phyloP scores from a whole-genome alignment of 2,888 invertebrate species.

The Aphrophora alni region DNA sequence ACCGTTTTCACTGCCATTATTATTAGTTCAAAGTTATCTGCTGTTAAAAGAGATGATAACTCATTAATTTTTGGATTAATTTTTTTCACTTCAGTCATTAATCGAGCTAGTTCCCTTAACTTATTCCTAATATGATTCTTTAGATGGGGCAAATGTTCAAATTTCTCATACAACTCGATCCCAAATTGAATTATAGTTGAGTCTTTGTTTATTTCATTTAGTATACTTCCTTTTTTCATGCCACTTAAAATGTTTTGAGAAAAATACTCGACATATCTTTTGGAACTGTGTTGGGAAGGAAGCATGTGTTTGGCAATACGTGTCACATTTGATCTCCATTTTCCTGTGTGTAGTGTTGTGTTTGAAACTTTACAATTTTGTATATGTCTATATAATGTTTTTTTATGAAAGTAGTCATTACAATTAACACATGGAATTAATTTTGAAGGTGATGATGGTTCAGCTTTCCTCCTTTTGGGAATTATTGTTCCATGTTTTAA shows the following conservation, averaged over 20 bases:
- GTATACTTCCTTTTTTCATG: neutral
- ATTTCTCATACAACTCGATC: neutral
- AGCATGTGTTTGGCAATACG: neutral
- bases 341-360: neutral
- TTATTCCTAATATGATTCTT: constrained; percentile 19
- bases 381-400: constrained; percentile 10
- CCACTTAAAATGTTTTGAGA: neutral
- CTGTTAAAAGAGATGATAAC: neutral
- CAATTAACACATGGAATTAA: constrained; percentile 10
- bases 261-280: neutral
- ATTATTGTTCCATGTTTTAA: neutral
- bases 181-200: neutral
- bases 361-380: neutral
- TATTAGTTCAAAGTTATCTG: neutral
- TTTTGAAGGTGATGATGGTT: neutral
- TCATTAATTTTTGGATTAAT: neutral
- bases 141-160: neutral
- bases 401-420: neutral
- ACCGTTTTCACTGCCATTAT: constrained; percentile 13
- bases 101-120: constrained; percentile 5
- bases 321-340: neutral
- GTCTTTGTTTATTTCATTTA: neutral
- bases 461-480: neutral
- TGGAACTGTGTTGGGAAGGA: neutral
- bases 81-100: neutral